A percentile compares a stretch with the other conserved stretches of the same genome.
These are phyloP conservation scores for Aleiodes leptofemur DNA, from an alignment of 2,888 invertebrate genomes.

Conservation along the genomic window DNA sequence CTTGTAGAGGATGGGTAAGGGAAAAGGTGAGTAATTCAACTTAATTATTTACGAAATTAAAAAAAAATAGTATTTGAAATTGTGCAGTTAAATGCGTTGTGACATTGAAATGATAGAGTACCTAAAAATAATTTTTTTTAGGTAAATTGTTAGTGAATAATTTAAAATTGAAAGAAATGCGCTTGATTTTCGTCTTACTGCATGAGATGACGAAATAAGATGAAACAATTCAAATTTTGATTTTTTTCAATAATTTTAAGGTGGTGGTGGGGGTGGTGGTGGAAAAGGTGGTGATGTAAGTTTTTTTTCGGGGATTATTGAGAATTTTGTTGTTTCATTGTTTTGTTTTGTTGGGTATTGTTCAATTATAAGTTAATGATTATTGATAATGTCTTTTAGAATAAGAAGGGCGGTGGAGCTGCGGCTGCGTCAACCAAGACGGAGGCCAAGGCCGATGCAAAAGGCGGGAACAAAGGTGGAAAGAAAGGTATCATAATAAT, in stretches of 20 bases:
- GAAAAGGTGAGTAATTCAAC: constrained; percentile 60
- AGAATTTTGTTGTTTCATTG: constrained; percentile 4
- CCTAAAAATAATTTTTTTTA: neutral
- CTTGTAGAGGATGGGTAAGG: constrained; percentile 59
- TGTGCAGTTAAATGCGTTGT: neutral
- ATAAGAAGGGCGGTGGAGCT: constrained; percentile 54
- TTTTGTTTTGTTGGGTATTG: neutral
- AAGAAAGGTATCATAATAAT: constrained; percentile 56
- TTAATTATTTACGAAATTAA: neutral
- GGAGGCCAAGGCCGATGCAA: constrained; percentile 53
- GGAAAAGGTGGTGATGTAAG: constrained; percentile 61
- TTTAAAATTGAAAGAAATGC: too few relatives aligned
- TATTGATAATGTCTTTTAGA: constrained; percentile 49
- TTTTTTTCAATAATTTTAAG: constrained; percentile 17
- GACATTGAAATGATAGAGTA: neutral
- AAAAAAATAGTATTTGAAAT: too few relatives aligned
- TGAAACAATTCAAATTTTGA: constrained; percentile 1
- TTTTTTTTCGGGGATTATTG: constrained; percentile 29
- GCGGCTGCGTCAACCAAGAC: constrained; percentile 53
- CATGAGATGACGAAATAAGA: neutral
- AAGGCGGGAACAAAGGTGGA: constrained; percentile 59
- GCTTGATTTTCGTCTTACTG: neutral
- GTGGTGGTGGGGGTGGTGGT: constrained; percentile 50
- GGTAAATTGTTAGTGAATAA: too few relatives aligned
- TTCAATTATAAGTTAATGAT: constrained; percentile 14